Evolutionary conservation across 2,797 vertebrate genomes (phyloP).

Genomic region (Micropoecilia bifurca): DNA sequence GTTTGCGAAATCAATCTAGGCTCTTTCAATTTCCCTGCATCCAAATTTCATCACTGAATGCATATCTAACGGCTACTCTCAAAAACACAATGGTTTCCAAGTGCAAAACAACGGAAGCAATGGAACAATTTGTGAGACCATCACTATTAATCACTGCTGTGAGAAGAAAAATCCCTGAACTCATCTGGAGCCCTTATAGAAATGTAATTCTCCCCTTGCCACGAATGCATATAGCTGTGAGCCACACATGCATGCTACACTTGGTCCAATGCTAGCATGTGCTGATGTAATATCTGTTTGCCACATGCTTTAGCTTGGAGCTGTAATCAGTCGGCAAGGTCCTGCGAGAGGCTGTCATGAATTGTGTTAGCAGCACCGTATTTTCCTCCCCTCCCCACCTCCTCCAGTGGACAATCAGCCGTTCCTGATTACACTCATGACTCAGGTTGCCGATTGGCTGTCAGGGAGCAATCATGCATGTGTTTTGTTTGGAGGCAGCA

Average conservation of each 20-base stretch:
- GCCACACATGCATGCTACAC: constrained; percentile 54
- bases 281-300: constrained; percentile 80
- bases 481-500: constrained; percentile 13
- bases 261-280: constrained; percentile 46
- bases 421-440: constrained; percentile 71
- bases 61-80: constrained; percentile 44
- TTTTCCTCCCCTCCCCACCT: constrained; percentile 2
- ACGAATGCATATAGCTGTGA: constrained; percentile 47
- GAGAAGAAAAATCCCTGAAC: constrained; percentile 56
- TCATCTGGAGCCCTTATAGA: constrained; percentile 62
- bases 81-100: constrained; percentile 39
- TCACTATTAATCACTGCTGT: constrained; percentile 74
- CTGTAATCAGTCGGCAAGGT: constrained; percentile 76
- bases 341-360: constrained; percentile 64
- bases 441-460: constrained; percentile 58
- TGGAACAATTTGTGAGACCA: constrained; percentile 66
- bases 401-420: constrained; percentile 74
- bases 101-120: constrained; percentile 56
- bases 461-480: constrained; percentile 46
- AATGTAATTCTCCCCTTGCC: constrained; percentile 66
- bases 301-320: constrained; percentile 70
- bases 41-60: constrained; percentile 22
- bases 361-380: constrained; percentile 45
- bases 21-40: constrained; percentile 20
- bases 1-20: background rate